Evolutionary conservation across 1,140 invertebrate genomes (phyloP).

Genomic region (Physella acuta): DNA sequence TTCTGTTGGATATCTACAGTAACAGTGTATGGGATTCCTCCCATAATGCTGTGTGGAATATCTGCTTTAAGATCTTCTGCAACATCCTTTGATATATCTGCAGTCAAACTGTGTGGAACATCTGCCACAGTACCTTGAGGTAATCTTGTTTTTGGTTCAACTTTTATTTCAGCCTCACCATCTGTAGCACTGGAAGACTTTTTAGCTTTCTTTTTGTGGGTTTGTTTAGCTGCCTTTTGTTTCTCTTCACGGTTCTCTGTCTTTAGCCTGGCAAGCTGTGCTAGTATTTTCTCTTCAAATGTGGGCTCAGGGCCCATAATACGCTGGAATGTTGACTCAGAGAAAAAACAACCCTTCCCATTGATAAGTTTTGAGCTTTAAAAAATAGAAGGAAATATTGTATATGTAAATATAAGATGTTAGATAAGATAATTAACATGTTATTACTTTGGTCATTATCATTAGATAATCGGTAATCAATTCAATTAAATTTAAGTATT

Average conservation of each 20-base stretch:
- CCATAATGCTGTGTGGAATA: too few species aligned
- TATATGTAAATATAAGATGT: too few species aligned
- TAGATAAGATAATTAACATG: too few species aligned
- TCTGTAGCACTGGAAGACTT: neutral
- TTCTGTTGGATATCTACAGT: too few species aligned
- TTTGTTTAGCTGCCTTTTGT: neutral
- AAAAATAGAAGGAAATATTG: neutral
- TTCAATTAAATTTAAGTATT: too few species aligned
- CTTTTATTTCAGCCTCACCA: neutral
- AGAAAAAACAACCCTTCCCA: slow-evolving; percentile 13
- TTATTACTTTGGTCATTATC: too few species aligned
- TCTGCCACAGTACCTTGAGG: neutral
- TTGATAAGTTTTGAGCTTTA: slow-evolving; percentile 6
- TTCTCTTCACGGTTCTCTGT: neutral
- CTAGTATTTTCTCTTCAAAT: slow-evolving; percentile 9
- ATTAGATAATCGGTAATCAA: too few species aligned
- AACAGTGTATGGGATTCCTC: too few species aligned
- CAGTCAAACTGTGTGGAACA: too few species aligned
- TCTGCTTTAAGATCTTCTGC: too few species aligned
- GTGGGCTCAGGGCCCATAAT: slow-evolving; percentile 15
- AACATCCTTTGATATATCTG: too few species aligned
- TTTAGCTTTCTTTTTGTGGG: neutral
- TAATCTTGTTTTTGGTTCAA: neutral
- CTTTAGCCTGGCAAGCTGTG: slow-evolving; percentile 8
- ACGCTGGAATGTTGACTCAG: slow-evolving; percentile 2